These are phyloP conservation scores for Speoplatyrhinus poulsoni DNA, from an alignment of 2,113 vertebrate genomes.

Conservation along the genomic window DNA sequence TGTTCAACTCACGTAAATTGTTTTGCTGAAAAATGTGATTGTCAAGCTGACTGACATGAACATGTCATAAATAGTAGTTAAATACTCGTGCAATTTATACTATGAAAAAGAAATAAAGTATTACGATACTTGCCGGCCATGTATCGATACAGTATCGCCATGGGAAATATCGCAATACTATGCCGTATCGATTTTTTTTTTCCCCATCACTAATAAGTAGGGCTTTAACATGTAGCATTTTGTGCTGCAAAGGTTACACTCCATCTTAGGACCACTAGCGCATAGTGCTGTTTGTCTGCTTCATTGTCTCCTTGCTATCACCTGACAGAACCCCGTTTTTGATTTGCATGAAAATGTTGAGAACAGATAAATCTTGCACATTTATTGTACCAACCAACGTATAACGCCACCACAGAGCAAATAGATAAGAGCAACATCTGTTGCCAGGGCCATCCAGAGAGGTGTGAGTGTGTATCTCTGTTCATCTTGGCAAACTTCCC, in stretches of 20 bases:
- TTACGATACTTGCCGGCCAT: too few relatives aligned
- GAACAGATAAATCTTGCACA: slow-evolving; percentile 42
- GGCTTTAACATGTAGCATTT: background rate
- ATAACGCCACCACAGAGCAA: slow-evolving; percentile 20
- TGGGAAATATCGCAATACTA: too few relatives aligned
- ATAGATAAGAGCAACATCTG: slow-evolving; percentile 67
- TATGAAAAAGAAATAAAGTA: too few relatives aligned
- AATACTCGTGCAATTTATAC: too few relatives aligned
- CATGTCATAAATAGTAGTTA: too few relatives aligned
- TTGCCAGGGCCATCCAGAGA: slow-evolving; percentile 39
- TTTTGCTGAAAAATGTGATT: too few relatives aligned
- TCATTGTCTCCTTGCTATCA: slow-evolving; percentile 41
- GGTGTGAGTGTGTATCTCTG: slow-evolving; percentile 35
- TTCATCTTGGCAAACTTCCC: slow-evolving; percentile 42
- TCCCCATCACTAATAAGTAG: too few relatives aligned
- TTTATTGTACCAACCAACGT: slow-evolving; percentile 55
- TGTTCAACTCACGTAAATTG: too few relatives aligned
- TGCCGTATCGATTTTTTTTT: too few relatives aligned
- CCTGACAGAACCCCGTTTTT: slow-evolving; percentile 18
- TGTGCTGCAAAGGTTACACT: slow-evolving; percentile 2
- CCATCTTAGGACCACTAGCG: background rate
- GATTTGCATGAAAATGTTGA: slow-evolving; percentile 59
- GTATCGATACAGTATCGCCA: too few relatives aligned
- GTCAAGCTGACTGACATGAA: too few relatives aligned
- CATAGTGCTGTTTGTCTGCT: slow-evolving; percentile 36